Percentiles rank a stretch among this genome's conserved stretches.
These are phyloP conservation scores for Prochilodus magdalenae DNA, from an alignment of 2,113 vertebrate species.

Conservation along the genomic window DNA sequence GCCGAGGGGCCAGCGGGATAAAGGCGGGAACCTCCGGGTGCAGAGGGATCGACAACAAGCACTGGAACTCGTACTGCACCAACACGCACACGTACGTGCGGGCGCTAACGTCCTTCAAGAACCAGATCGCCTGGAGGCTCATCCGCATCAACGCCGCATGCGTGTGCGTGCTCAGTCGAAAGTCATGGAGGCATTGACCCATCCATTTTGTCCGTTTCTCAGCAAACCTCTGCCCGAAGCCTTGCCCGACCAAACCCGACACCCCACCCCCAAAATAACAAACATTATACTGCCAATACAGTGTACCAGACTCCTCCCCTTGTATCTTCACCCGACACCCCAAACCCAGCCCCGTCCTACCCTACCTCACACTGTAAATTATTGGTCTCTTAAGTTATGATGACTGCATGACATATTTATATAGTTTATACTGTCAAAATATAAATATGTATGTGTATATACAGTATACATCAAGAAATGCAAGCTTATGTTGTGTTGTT, in stretches of 20 bases:
- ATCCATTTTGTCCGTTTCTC: not conserved
- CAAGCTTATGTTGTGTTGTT: slow-evolving; percentile 76
- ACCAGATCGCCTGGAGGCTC: slow-evolving; percentile 91
- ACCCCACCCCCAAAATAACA: slow-evolving; percentile 59
- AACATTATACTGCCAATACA: slow-evolving; percentile 77
- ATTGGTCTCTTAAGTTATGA: slow-evolving; percentile 96
- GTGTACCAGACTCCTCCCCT: slow-evolving; percentile 57
- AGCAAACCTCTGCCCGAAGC: slow-evolving; percentile 9
- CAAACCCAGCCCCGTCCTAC: slow-evolving; percentile 71
- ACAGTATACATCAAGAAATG: slow-evolving; percentile 72
- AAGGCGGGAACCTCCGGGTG: slow-evolving; percentile 80
- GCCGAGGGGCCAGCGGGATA: slow-evolving; percentile 45
- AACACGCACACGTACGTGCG: slow-evolving; percentile 95
- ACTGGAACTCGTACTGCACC: slow-evolving; percentile 99
- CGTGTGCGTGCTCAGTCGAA: slow-evolving; percentile 95
- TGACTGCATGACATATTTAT: slow-evolving; percentile 99
- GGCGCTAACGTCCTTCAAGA: slow-evolving; percentile 88
- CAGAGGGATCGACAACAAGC: slow-evolving; percentile 91
- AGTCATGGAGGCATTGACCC: slow-evolving; percentile 83
- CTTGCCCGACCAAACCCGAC: slow-evolving; percentile 31
- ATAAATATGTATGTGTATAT: slow-evolving; percentile 72
- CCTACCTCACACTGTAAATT: slow-evolving; percentile 99
- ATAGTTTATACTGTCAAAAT: slow-evolving; percentile 95
- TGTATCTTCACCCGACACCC: slow-evolving; percentile 39
- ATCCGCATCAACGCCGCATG: slow-evolving; percentile 96